A percentile compares a stretch with the other conserved stretches of the same genome.
These are phyloP conservation scores for Gallirallus australis DNA, from an alignment of 2,797 vertebrate species.

Conservation along the genomic window DNA sequence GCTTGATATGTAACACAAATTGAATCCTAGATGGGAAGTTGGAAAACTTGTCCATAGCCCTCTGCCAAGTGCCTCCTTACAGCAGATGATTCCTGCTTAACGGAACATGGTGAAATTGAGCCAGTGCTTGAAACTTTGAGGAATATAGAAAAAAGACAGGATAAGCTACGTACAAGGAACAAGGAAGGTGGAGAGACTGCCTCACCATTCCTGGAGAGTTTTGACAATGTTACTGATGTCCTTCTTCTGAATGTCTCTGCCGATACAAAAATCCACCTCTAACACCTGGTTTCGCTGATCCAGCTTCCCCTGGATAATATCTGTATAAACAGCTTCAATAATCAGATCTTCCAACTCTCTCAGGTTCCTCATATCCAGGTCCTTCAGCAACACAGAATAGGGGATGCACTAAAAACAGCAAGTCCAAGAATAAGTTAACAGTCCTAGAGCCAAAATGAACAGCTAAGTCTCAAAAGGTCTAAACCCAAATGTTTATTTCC, in stretches of 20 bases:
- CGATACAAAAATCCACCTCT: slow-evolving; percentile 98
- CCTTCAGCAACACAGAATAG: slow-evolving; percentile 96
- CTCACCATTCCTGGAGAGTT: slow-evolving; percentile 98
- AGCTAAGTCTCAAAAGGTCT: not conserved
- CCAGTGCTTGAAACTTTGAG: not conserved
- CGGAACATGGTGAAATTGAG: not conserved
- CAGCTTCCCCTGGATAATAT: slow-evolving; percentile 98
- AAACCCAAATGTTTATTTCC: not conserved
- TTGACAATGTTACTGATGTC: slow-evolving; percentile 96
- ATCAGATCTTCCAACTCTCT: slow-evolving; percentile 97
- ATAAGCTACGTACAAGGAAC: not conserved
- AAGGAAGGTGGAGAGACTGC: not conserved
- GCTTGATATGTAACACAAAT: not conserved
- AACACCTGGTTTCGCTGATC: slow-evolving; percentile 98
- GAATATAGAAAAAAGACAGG: not conserved
- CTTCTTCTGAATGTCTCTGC: slow-evolving; percentile 96
- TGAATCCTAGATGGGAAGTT: not conserved
- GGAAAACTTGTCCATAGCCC: not conserved
- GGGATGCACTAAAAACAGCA: slow-evolving; percentile 91
- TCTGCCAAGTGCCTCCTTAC: not conserved
- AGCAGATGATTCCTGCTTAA: not conserved
- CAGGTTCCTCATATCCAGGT: slow-evolving; percentile 97
- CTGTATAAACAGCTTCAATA: slow-evolving; percentile 97
- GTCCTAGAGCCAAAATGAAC: not conserved
- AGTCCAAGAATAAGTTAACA: slow-evolving; percentile 22